Percentiles rank a stretch among this genome's conserved stretches.
These are phyloP conservation scores for Peromyscus polionotus DNA, from an alignment of 2,113 vertebrate genomes.

Conservation along the genomic window DNA sequence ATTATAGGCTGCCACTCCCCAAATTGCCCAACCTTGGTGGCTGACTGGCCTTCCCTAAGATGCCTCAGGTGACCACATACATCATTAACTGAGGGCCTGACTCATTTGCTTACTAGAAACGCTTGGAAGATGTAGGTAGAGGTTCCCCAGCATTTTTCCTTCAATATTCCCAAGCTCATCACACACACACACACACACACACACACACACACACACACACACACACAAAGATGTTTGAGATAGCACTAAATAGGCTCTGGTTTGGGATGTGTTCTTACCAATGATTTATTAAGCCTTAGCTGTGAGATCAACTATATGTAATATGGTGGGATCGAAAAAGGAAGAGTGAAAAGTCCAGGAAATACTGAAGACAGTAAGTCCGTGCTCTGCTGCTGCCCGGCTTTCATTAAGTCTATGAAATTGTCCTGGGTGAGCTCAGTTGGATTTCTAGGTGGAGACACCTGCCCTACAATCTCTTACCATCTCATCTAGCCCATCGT, in stretches of 20 bases:
- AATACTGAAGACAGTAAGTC: neutral
- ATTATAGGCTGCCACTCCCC: neutral
- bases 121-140: neutral
- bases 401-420: neutral
- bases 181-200: neutral
- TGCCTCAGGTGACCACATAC: neutral
- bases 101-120: neutral
- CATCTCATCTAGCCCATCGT: neutral
- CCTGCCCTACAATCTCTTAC: neutral
- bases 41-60: constrained; percentile 12
- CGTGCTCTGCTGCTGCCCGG: neutral
- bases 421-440: neutral
- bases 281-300: neutral
- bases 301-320: neutral
- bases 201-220: too few relatives aligned
- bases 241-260: neutral
- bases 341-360: neutral
- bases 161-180: neutral
- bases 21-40: constrained; percentile 24
- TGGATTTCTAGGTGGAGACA: neutral
- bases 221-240: neutral
- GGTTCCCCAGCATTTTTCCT: constrained; percentile 19
- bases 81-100: neutral
- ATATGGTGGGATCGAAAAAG: neutral
- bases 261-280: neutral